Base-by-base conservation (phyloP, 2,113 vertebrate species). In the Prinia subflava region DNA sequence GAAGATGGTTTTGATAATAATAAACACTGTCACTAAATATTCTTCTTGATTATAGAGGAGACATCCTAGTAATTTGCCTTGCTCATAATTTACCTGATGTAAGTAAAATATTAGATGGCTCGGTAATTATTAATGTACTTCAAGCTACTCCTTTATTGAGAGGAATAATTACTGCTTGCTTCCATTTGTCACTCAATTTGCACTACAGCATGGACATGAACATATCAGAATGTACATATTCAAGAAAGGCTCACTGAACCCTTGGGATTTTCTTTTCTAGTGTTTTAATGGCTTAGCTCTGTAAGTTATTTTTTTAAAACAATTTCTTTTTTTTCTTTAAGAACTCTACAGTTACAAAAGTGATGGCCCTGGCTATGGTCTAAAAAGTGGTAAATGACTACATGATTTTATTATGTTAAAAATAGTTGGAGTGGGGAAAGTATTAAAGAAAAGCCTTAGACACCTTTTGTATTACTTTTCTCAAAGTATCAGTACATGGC, bases 101-200 rank as follows among this genome's bases (percentile, higher is more conserved):
- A 79, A 28, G 67, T 90, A 93, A 92, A 94, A 90, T 90, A 86
- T 88, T 64, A 94, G 96, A 95, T 65, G 75, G 89, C 33, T 91
- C 62, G 88, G 90, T 90, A 97, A 93, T 96, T 95, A 92, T 92
- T 97, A 87, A 97, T 93, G 52, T 77, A 81, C 81, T 94, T 78
- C 22, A 22, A 89, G 77, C 60, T 89, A 87, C 70, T 92, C 15
- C 55, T 91, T 91, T 95, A 88, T 83, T 25, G 57, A 86, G 76
- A 82, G 9, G 44, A 96, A 47, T 93, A 96, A 92, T 96, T 94
- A 84, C 39, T 90, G 7, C 23, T 88, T 55, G 42, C 22, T 97
- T 88, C 76, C 23, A 50, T 83, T 93, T 4, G 15, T 92, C 84
- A 86, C 27, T 77, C 42, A 69, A 63, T 94, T 85, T 88, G 16